phyloP scores from a whole-genome alignment of 1,140 invertebrate genomes.

The Berghia stephanieae region DNA sequence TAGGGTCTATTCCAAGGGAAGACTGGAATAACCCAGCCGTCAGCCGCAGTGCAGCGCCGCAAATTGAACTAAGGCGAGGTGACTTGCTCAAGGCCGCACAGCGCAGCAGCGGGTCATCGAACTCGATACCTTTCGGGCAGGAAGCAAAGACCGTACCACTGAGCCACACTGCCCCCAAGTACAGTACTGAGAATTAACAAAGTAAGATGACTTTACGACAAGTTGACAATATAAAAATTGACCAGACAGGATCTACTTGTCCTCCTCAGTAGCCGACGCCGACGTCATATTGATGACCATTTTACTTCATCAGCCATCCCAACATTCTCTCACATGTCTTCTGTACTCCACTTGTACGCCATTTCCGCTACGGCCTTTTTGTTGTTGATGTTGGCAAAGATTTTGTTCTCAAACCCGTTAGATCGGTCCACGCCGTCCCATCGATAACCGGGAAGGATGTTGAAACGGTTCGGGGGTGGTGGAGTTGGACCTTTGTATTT shows the following conservation, averaged over 20 bases:
- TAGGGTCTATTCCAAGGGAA: no score
- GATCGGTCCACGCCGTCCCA: constrained; percentile 99
- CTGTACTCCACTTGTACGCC: constrained; percentile 93
- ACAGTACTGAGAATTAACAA: background rate
- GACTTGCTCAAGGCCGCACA: no score
- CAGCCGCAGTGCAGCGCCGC: no score
- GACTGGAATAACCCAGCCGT: no score
- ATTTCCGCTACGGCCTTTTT: constrained; percentile 83
- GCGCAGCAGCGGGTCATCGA: no score
- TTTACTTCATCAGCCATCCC: background rate
- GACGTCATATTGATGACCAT: background rate
- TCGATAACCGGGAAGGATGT: constrained; percentile 89
- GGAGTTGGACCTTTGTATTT: constrained; percentile 78
- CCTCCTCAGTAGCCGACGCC: no score
- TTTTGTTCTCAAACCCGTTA: constrained; percentile 94
- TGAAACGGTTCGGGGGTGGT: constrained; percentile 87
- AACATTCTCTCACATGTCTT: constrained; percentile 81
- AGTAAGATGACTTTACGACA: background rate
- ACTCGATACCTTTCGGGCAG: no score
- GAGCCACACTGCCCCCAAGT: background rate
- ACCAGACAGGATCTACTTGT: no score
- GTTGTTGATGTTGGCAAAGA: constrained; percentile 82
- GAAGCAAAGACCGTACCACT: no score
- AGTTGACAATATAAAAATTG: background rate
- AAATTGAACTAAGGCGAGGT: no score